Evolutionary conservation across 2,888 invertebrate species (phyloP), one percentile per base, ranked within the genome.

Genomic region (Hirtodrosophila alboralis): DNA sequence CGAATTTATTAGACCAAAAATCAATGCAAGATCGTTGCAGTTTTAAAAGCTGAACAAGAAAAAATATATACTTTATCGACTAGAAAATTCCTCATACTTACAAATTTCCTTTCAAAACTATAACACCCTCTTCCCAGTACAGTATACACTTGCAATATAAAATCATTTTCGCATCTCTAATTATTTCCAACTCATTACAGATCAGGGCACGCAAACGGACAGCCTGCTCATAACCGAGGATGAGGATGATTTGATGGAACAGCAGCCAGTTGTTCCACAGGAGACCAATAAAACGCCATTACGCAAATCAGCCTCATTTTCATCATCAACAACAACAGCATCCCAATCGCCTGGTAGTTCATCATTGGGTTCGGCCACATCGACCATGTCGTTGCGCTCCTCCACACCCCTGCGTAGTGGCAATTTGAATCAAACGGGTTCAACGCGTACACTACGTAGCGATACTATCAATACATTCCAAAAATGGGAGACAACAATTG

Each of bases 401-500:
- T 28, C 89, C 47, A 43, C 59, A 5, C 88, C 88, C 0, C 30
- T 75, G 26, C 71, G 78, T 9, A 27, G 23, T 4, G 47, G 21
- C 7, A 48, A 53, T 5, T 26, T 12, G 18, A 59, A 63, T 7
- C 33, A 16, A 6, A 9, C 16, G 5, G 21, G 14, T 2, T 73
- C 79, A 3, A 70, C 65, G 14, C 77, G 87, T n/a, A 80, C 87
- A 9, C 63, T 90, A 1, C 87, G 89, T 40, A 87, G 88, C 57
- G 90, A 89, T 57, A 87, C 83, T 26, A 90, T 90, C 61, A 90
- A 89, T 68, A 88, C 90, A 37, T 90, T 89, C 57, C 89, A 91
- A 64, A 91, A 90, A 77, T 91, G 90, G 91, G 90, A 91, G 63
- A 90, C 90, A 12, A 91, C 90, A 14, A 81, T 90, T 3, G 90